These are phyloP conservation scores for Mesembrinibis cayennensis DNA, from an alignment of 2,113 vertebrate species.

Conservation along the genomic window DNA sequence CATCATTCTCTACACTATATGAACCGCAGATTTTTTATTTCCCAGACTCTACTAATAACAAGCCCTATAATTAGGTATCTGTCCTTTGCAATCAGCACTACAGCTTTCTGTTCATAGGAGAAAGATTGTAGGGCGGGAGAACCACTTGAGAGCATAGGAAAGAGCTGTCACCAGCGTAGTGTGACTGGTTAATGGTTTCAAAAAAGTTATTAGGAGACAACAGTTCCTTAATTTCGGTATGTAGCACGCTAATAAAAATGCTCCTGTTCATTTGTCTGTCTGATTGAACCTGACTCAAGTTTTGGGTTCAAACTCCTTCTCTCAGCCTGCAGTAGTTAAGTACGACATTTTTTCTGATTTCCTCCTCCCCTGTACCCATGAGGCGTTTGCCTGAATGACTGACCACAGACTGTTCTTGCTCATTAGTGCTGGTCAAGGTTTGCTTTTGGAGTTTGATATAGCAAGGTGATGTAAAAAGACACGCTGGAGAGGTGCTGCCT, in stretches of 20 bases:
- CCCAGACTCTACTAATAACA: slow-evolving; percentile 19
- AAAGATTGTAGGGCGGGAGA: neutral
- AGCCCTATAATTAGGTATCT: slow-evolving; percentile 35
- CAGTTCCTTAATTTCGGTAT: neutral
- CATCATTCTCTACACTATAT: slow-evolving; percentile 5
- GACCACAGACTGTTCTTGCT: neutral
- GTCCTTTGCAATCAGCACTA: slow-evolving; percentile 23
- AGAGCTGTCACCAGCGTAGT: neutral
- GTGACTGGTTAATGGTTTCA: neutral
- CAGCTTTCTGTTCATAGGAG: neutral
- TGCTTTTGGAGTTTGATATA: neutral
- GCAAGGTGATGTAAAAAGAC: neutral
- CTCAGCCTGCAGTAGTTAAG: neutral
- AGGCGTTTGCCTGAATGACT: neutral
- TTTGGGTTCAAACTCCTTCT: neutral
- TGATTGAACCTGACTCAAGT: neutral
- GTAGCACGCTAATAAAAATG: neutral
- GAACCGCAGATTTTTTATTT: slow-evolving; percentile 46
- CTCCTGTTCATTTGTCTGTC: neutral
- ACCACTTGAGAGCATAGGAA: slow-evolving; percentile 7
- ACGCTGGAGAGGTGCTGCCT: neutral
- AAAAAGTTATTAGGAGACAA: neutral
- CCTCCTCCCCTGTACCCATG: neutral
- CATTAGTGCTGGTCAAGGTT: neutral
- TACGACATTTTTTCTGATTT: neutral